Evolutionary conservation across 2,797 vertebrate species (phyloP).

Genomic region (Galago senegalensis): DNA sequence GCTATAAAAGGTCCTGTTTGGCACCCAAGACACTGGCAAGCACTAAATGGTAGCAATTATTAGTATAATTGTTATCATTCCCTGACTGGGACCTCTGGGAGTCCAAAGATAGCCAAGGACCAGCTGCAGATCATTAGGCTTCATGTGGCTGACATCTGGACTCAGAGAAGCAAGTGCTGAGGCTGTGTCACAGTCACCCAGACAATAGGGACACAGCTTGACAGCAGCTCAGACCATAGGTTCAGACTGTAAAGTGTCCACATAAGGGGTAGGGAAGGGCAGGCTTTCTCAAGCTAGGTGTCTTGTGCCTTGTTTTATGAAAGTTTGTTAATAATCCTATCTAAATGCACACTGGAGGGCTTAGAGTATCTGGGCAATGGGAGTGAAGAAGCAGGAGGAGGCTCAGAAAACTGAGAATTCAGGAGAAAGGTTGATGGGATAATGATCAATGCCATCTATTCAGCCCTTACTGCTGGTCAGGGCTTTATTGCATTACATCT

Average conservation of each 20-base stretch:
- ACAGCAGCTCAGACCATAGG: background rate
- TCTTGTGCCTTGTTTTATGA: accelerated
- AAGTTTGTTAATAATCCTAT: background rate
- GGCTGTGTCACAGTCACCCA: constrained; percentile 24
- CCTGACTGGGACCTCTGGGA: constrained; percentile 48
- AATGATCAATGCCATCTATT: background rate
- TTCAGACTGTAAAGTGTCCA: background rate
- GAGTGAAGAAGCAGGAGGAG: background rate
- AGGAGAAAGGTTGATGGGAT: accelerated
- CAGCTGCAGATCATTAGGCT: constrained; percentile 83
- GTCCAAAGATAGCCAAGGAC: constrained; percentile 38
- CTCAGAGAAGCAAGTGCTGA: constrained; percentile 2
- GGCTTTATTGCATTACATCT: too few species aligned
- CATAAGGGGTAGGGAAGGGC: accelerated
- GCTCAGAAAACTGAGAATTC: background rate
- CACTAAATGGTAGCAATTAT: constrained; percentile 61
- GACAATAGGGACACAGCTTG: background rate
- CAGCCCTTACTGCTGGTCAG: background rate
- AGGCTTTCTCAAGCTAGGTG: accelerated
- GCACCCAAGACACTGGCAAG: constrained; percentile 27
- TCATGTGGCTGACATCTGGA: constrained; percentile 80
- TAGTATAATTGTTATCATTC: constrained; percentile 69
- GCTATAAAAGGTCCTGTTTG: background rate
- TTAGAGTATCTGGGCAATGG: background rate
- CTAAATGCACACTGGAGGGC: background rate